A percentile compares a stretch with the other conserved stretches of the same genome.
Conservation (phyloP, 2,113 vertebrate species). For the Acrocephalus kingi region DNA sequence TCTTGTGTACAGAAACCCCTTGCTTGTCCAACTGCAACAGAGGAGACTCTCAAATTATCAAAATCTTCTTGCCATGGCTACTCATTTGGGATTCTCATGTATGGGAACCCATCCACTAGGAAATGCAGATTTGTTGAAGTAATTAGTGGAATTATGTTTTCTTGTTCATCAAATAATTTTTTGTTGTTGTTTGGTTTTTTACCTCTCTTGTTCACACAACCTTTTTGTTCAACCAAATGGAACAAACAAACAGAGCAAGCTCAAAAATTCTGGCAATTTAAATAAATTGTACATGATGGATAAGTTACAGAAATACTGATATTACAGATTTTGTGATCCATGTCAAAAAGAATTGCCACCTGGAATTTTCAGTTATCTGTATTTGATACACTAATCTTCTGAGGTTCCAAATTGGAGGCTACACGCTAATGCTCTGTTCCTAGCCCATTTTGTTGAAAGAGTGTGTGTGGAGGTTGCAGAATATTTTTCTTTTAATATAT, state of each 20-base stretch:
- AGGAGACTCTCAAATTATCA: not conserved
- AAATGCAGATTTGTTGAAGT: not conserved
- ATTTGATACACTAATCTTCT: not conserved
- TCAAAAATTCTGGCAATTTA: not conserved
- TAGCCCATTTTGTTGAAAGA: not conserved
- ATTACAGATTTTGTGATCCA: not conserved
- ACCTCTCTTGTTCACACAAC: fast-evolving
- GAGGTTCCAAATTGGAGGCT: not conserved
- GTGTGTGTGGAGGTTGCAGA: not conserved
- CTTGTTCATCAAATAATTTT: fast-evolving
- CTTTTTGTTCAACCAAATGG: not conserved
- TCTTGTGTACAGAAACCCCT: not conserved
- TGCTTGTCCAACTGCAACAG: not conserved
- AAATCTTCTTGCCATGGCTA: not conserved
- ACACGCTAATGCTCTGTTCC: not conserved
- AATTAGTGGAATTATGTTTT: not conserved
- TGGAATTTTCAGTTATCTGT: not conserved
- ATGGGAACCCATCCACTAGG: not conserved
- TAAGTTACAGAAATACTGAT: not conserved
- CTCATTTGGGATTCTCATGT: not conserved
- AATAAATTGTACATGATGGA: not conserved
- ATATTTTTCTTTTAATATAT: not conserved
- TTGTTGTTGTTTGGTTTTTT: not conserved
- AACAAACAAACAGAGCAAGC: not conserved
- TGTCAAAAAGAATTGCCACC: not conserved